Evolutionary conservation across 2,797 vertebrate species (phyloP).

Genomic region (Benthosema pterotum): DNA sequence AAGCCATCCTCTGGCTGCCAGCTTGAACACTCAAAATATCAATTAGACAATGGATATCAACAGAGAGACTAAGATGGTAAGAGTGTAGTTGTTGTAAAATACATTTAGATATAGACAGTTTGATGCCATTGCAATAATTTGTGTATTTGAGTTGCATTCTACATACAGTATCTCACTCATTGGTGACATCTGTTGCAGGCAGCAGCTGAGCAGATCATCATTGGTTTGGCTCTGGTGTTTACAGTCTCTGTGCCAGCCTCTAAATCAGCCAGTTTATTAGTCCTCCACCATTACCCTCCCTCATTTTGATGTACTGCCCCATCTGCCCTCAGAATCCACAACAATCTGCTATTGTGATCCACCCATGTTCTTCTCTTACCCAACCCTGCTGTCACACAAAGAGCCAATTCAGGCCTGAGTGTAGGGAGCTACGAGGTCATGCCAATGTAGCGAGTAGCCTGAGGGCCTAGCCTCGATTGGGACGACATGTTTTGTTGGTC

Average conservation of each 20-base stretch:
- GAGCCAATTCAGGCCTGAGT: constrained; percentile 62
- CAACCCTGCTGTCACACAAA: constrained; percentile 57
- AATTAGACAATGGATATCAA: not conserved
- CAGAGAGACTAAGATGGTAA: not conserved
- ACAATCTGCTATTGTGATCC: constrained; percentile 57
- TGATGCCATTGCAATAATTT: not conserved
- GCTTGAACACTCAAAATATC: not conserved
- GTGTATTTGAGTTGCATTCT: not conserved
- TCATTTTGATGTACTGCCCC: constrained; percentile 56
- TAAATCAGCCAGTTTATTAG: constrained; percentile 66
- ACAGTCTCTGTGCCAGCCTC: constrained; percentile 40
- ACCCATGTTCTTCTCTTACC: constrained; percentile 40
- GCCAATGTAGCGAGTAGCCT: constrained; percentile 48
- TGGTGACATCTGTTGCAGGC: constrained; percentile 36
- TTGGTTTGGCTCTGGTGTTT: constrained; percentile 40
- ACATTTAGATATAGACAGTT: not conserved
- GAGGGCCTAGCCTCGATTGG: constrained; percentile 39
- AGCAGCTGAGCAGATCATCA: constrained; percentile 25
- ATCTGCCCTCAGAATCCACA: constrained; percentile 62
- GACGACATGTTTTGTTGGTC: constrained; percentile 61
- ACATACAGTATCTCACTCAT: not conserved
- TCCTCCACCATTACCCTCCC: constrained; percentile 26
- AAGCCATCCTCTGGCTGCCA: constrained; percentile 60
- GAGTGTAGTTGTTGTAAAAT: not conserved
- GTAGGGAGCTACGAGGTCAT: constrained; percentile 53